phyloP scores from a whole-genome alignment of 2,113 vertebrate species.

The Rhinopithecus roxellana region DNA sequence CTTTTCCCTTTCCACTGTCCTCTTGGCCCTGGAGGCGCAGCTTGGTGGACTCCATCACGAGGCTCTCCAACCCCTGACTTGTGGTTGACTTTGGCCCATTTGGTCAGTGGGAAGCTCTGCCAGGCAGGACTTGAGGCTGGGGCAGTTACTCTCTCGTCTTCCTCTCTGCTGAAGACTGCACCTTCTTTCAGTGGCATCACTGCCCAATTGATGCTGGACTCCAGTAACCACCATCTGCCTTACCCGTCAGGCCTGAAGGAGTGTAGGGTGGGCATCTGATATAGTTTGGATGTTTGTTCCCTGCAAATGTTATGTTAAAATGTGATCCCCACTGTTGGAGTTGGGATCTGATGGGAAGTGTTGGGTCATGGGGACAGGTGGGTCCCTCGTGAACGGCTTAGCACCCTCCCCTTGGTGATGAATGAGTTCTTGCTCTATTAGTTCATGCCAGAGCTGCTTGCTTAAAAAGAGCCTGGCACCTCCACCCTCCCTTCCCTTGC shows the following conservation, averaged over 20 bases:
- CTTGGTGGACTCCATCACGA: not conserved
- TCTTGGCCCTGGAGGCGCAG: accelerated
- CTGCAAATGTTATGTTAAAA: too few species aligned
- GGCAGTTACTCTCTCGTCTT: not conserved
- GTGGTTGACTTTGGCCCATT: not conserved
- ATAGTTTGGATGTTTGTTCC: too few species aligned
- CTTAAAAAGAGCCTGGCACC: too few species aligned
- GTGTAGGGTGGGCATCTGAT: accelerated
- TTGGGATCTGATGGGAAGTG: too few species aligned
- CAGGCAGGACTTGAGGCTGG: not conserved
- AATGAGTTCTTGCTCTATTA: too few species aligned
- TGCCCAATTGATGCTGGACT: not conserved
- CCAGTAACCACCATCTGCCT: not conserved
- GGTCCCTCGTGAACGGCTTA: too few species aligned
- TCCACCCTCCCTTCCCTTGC: too few species aligned
- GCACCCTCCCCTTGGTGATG: too few species aligned
- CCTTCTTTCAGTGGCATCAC: not conserved
- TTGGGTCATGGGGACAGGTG: too few species aligned
- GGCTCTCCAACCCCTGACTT: accelerated
- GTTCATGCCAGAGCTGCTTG: too few species aligned
- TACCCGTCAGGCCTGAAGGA: not conserved
- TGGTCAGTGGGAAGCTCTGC: accelerated
- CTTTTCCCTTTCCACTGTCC: too few species aligned
- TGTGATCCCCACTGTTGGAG: too few species aligned
- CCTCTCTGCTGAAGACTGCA: not conserved